phyloP scores from a whole-genome alignment of 2,888 invertebrate genomes.

The Hyposoter dolosus region DNA sequence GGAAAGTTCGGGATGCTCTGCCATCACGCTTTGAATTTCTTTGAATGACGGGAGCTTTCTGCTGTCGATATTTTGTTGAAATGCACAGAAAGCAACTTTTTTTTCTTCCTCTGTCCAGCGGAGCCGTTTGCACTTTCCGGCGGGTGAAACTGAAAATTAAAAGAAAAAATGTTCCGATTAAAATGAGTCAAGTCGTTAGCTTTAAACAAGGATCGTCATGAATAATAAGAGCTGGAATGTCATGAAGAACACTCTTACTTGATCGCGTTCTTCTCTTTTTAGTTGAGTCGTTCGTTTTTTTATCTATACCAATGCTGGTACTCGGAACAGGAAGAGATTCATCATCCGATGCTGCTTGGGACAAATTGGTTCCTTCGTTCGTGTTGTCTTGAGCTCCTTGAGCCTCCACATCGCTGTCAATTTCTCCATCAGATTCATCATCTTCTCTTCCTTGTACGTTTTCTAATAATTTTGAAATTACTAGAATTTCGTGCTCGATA shows the following conservation, averaged over 20 bases:
- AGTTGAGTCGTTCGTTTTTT: background rate
- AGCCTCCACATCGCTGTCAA: background rate
- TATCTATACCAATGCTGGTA: background rate
- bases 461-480: constrained; percentile 70
- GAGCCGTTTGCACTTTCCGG: constrained; percentile 20
- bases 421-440: constrained; percentile 13
- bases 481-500: constrained; percentile 66
- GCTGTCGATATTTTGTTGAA: background rate
- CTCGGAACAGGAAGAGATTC: background rate
- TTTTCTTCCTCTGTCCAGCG: constrained; percentile 27
- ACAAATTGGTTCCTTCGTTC: background rate
- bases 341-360: background rate
- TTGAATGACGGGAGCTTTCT: constrained; percentile 36
- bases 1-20: background rate
- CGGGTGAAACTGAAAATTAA: constrained; percentile 22
- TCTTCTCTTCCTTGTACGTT: constrained; percentile 60
- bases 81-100: constrained; percentile 9
- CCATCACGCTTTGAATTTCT: constrained; percentile 4
- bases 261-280: constrained; percentile 13
- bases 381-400: background rate
- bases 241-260: background rate
- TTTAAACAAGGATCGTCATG: background rate
- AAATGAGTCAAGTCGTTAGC: background rate
- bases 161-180: background rate
- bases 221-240: too few relatives aligned